Base-by-base conservation (phyloP, 2,888 invertebrate genomes). In the Mimas tiliae region DNA sequence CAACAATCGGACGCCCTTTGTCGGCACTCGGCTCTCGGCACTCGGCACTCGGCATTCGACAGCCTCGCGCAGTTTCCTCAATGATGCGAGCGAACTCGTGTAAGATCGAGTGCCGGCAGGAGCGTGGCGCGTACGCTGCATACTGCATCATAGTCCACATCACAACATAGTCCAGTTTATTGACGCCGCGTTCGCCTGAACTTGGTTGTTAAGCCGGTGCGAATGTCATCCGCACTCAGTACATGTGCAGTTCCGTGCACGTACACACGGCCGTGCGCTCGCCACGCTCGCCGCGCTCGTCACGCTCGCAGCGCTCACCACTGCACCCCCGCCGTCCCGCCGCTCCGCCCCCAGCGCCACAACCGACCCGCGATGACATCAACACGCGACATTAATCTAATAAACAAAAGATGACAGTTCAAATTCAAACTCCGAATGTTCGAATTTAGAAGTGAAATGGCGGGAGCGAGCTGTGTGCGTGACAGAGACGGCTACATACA, bases 151-250 rank as follows among this genome's bases (percentile, higher is more conserved):
- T 63, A 63, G 62, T 63, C 63, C 79, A 80, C 76, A 80, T 85
- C 79, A 84, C 82, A 76, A 79, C 76, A 80, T 77, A 80, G 78
- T 71, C 81, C 84, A 86, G 89, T 87, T 86, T 89, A 86, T 88
- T 89, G 89, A 88, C 89, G 90, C 84, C 83, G 85, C 84, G 86
- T 86, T 84, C 85, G 85, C 79, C 81, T 91, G 91, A 90, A 92
- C 91, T 91, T 93, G 91, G 76, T 86, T 88, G 85, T 84, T 86
- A 86, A 88, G 89, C 86, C 87, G 84, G 80, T 82, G 90, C 82
- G 91, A 92, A 92, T 92, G 92, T 91, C 92, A 91, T 87, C 91
- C 89, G 90, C 89, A 74, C 87, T 88, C 92, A 91, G 90, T 91
- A 84, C 85, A 81, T 84, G 74, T 85, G 87, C 88, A 85, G 87